Evolutionary conservation across 2,888 invertebrate genomes (phyloP), one percentile per base, ranked within the genome.

Genomic region (Cataglyphis rosenhaueri): DNA sequence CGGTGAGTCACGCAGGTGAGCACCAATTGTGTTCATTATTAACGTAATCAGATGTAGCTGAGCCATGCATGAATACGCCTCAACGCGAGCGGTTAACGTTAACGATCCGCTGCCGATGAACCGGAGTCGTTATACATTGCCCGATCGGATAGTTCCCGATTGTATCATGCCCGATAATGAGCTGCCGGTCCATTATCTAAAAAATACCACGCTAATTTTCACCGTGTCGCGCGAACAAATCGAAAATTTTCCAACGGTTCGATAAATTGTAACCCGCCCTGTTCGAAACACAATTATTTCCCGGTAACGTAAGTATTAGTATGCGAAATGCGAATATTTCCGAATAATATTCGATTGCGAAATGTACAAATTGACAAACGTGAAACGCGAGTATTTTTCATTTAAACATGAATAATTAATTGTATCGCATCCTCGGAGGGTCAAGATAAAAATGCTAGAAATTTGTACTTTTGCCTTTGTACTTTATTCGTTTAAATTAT

Each of bases 1-100:
- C 81, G 68, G 57, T 76, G 85, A 82, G 84, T 88, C 88, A 88
- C 81, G 84, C 89, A 85, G 84, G 85, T 85, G 88, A 89, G 71
- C 86, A 71, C 78, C 88, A 84, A 85, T 89, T 85, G 84, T 81
- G 83, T 87, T 86, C 83, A 76, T 89, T 86, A 89, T 89, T 87
- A 87, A 87, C 86, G 85, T 88, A 89, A 89, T 89, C 87, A 82
- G 84, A 81, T 84, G 85, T 88, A 89, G 81, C 89, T 86, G 89
- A 87, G 88, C 73, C 87, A 55, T 75, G 78, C 79, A 68, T 62
- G 85, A 85, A 84, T 85, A 82, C 81, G 78, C 62, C 71, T 48
- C 35, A 81, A 79, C 75, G 62, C 76, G 81, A 82, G 15, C 85
- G 59, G 78, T 88, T 88, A 84, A 82, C 84, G 57, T 82, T 82